Base-by-base conservation (phyloP, 30 jellyfish, hydroid and myxozoan species). In the Hydractinia symbiolongicarpus region DNA sequence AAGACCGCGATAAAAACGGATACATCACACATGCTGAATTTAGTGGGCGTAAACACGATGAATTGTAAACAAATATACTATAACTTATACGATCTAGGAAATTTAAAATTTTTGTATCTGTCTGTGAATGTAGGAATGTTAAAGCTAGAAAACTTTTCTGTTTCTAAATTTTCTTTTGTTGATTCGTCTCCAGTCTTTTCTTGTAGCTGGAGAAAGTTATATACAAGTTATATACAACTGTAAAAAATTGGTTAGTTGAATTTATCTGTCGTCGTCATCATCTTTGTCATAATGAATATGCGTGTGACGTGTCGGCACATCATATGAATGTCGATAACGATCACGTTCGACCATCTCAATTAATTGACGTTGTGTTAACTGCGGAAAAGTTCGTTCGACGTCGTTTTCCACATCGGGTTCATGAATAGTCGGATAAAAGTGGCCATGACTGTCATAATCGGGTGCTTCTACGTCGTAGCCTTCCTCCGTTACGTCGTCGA, bases 401-500 rank as follows among this genome's bases (percentile, higher is more conserved):
- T 86, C 94, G 61, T 86, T 88, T 49, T 81, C 86, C 4, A 85
- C 83, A 66, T 90, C 97, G 66, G 86, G 95, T 16, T 87, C 73
- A 71, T 89, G 96, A 6, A 85, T 62, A 20, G 82, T 80, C 53
- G 89, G 95, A 77, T 90, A 80, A 87, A 85, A 87, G 61, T 81
- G 90, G 19, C 97, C 97, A 55, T 77, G 84, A 69, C 79, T 55
- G 76, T 90, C 97, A 67, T 90, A 90, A 73, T 90, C 97, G 51
- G 97, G 97, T 11, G 95, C 97, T 85, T 90, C 97, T 57, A 86
- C 95, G 55, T 82, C 92, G 66, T 83, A 83, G 74, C 97, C 88
- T 52, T 85, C 82, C 51, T 82, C 88, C 5, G 90, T 90, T 55
- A 90, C 97, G 55, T 83, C 66, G 19, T 81, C 85, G 7, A 90